Base-by-base conservation (phyloP, 2,797 vertebrate species). In the Acipenser ruthenus region DNA sequence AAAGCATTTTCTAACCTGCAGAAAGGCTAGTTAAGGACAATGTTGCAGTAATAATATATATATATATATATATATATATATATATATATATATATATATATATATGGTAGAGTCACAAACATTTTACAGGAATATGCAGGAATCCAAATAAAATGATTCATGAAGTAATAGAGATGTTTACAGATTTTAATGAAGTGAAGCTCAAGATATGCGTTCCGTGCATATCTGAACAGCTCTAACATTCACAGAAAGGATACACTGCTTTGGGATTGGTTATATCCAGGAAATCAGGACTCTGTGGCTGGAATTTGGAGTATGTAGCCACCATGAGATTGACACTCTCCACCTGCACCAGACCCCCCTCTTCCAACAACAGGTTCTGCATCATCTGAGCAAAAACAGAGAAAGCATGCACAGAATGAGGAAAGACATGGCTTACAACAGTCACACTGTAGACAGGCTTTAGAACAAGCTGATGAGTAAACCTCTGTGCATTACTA, bases 231-330 rank as follows among this genome's bases (percentile, higher is more conserved):
- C 9, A n/a, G 52, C n/a, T 55, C 52, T 55, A 10, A 55, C n/a
- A 10, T 10, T 55, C n/a, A 51, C 10, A 64, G 61, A 51, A 90
- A 87, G 88, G 90, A 91, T 95, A 99, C 97, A 99, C 97, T 63
- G 97, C 97, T 84, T 99, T 99, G 56, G 97, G 97, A 80, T 99
- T 99, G 70, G 97, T 99, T 69, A 99, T 99, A 69, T 99, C 97
- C 72, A 99, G 85, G 79, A 99, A 99, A 75, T 99, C 97, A 0
- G 97, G 96, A 74, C 96, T 98, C 78, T 99, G 97, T 1, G 97
- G 97, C 80, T 99, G 96, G 70, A 99, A 99, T 82, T 99, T 99
- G 69, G 97, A 99, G 70, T 99, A 99, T 1, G 96, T 99, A 51
- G 97, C 97, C 61, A 99, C 97, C 83, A 98, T 94, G 1, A 99